Percentiles rank a stretch among this genome's conserved stretches.
These are phyloP conservation scores for Nephrocerus scutellatus DNA, from an alignment of 2,888 invertebrate genomes.

Conservation along the genomic window DNA sequence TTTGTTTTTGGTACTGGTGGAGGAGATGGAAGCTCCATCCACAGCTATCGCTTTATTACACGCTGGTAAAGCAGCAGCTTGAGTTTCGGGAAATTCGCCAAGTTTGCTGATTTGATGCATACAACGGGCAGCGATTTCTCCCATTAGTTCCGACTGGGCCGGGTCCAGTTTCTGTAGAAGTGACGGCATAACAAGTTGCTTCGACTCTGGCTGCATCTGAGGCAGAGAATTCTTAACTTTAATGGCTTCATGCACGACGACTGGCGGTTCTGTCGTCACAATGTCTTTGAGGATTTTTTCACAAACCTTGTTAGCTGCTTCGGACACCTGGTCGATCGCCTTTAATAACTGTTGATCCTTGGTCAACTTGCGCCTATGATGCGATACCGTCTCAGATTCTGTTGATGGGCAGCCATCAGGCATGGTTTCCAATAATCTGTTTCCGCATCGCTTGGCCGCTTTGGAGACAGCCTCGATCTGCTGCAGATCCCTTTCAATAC, in stretches of 20 bases:
- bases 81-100: conserved; percentile 35
- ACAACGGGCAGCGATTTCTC: conserved; percentile 50
- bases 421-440: conserved; percentile 47
- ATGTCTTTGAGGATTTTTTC: conserved; percentile 44
- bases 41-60: conserved; percentile 23
- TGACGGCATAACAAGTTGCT: conserved; percentile 34
- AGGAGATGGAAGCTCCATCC: too few relatives aligned
- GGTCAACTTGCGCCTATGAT: conserved; percentile 31
- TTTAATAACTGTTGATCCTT: conserved; percentile 41
- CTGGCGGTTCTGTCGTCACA: conserved; percentile 40
- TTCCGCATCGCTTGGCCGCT: conserved; percentile 50
- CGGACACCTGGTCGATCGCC: conserved; percentile 44
- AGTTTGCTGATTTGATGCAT: conserved; percentile 44
- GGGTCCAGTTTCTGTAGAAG: conserved; percentile 50
- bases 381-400: conserved; percentile 5
- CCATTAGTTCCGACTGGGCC: conserved; percentile 49
- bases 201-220: conserved; percentile 13
- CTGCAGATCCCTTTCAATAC: conserved; percentile 39
- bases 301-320: conserved; percentile 43
- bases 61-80: conserved; percentile 8
- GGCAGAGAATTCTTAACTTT: conserved; percentile 38
- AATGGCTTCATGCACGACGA: conserved; percentile 35
- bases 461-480: conserved; percentile 49
- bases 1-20: conserved; percentile 21
- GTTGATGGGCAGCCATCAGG: conserved; percentile 26